Evolutionary conservation across 2,888 invertebrate species (phyloP).

Genomic region (Himalopsyche japonica): DNA sequence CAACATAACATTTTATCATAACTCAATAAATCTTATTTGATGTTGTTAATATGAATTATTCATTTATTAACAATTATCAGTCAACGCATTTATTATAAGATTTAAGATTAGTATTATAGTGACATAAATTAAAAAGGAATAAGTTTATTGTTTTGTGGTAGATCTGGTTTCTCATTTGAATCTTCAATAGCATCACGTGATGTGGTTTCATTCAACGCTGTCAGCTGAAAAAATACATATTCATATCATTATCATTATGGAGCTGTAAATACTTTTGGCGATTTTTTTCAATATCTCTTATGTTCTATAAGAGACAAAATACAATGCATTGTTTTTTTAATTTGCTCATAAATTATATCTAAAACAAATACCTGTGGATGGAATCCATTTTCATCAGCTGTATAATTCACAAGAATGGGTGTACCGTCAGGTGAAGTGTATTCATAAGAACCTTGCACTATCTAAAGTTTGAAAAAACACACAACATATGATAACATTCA

Average conservation of each 20-base stretch:
- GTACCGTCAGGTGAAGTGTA: constrained; percentile 71
- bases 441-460: constrained; percentile 65
- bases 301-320: too few relatives aligned
- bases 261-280: too few relatives aligned
- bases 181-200: background rate
- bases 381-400: constrained; percentile 71
- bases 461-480: constrained; percentile 46
- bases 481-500: background rate
- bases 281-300: too few relatives aligned
- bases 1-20: too few relatives aligned
- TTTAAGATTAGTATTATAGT: background rate
- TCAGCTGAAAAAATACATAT: background rate
- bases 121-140: background rate
- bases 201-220: background rate
- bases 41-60: background rate
- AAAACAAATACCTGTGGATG: constrained; percentile 57
- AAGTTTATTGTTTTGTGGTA: background rate
- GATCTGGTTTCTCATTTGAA: background rate
- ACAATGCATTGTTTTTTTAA: too few relatives aligned
- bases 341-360: too few relatives aligned
- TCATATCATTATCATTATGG: background rate
- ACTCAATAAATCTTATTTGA: background rate
- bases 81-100: background rate
- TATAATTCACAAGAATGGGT: constrained; percentile 64
- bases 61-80: background rate